Evolutionary conservation across 1,140 invertebrate species (phyloP).

Genomic region (Drosophila kepulauana): DNA sequence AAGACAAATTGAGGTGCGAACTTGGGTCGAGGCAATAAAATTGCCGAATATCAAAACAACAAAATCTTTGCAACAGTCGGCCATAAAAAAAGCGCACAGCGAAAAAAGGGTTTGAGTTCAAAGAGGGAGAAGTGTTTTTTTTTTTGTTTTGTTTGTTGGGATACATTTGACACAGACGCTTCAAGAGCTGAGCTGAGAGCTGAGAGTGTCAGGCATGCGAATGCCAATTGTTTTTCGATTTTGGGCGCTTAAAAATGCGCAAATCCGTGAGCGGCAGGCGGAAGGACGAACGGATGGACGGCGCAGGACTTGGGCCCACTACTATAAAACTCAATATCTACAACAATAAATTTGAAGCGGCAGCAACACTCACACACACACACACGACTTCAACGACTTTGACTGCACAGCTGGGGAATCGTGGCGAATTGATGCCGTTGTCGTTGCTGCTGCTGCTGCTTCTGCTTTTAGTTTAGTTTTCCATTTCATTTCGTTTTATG

Average conservation of each 20-base stretch:
- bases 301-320: constrained; percentile 27
- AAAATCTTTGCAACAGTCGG: constrained; percentile 74
- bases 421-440: constrained; percentile 56
- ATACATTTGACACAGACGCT: constrained; percentile 54
- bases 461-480: constrained; percentile 68
- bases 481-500: constrained; percentile 82
- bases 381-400: constrained; percentile 24
- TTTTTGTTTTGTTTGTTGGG: constrained; percentile 5
- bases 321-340: constrained; percentile 84
- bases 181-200: constrained; percentile 33
- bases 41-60: constrained; percentile 81
- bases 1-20: constrained; percentile 85
- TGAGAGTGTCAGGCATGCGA: constrained; percentile 73
- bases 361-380: constrained; percentile 34
- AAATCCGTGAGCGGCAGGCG: constrained; percentile 53
- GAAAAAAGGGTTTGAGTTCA: constrained; percentile 42
- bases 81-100: constrained; percentile 60
- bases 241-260: constrained; percentile 64
- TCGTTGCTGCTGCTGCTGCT: constrained; percentile 51
- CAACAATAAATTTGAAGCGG: constrained; percentile 74
- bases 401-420: constrained; percentile 53
- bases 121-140: neutral
- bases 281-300: constrained; percentile 14
- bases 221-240: constrained; percentile 84
- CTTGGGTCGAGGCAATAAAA: constrained; percentile 85